These are phyloP conservation scores for Leucosticte australis DNA, from an alignment of 2,113 vertebrate species.

Conservation along the genomic window DNA sequence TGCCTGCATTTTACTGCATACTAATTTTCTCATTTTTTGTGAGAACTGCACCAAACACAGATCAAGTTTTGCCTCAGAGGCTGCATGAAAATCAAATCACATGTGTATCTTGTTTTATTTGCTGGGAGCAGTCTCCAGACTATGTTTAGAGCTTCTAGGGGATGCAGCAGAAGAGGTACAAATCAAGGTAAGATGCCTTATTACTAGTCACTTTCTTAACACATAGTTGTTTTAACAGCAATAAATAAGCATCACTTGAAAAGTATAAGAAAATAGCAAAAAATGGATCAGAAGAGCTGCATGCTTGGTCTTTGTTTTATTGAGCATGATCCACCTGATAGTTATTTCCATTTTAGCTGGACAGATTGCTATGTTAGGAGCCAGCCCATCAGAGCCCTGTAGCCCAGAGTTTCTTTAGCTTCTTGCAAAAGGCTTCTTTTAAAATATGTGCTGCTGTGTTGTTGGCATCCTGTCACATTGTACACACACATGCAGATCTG, in stretches of 20 bases:
- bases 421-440: neutral
- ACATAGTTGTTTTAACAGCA: neutral
- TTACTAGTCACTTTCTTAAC: neutral
- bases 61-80: neutral
- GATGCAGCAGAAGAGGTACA: neutral
- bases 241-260: neutral
- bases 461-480: neutral
- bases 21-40: conserved; percentile 14
- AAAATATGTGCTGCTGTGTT: neutral
- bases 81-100: neutral
- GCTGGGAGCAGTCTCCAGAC: neutral
- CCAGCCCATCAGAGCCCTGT: neutral
- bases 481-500: neutral
- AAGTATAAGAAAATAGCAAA: neutral
- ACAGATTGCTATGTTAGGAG: neutral
- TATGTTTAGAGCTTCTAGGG: neutral
- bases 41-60: neutral
- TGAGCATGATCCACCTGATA: neutral
- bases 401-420: neutral
- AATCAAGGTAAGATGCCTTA: neutral
- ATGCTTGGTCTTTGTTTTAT: neutral
- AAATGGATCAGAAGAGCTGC: neutral
- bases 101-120: neutral
- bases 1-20: conserved; percentile 5
- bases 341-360: neutral